phyloP scores from a whole-genome alignment of 1,140 invertebrate genomes.

The Tetramorium alpestre region DNA sequence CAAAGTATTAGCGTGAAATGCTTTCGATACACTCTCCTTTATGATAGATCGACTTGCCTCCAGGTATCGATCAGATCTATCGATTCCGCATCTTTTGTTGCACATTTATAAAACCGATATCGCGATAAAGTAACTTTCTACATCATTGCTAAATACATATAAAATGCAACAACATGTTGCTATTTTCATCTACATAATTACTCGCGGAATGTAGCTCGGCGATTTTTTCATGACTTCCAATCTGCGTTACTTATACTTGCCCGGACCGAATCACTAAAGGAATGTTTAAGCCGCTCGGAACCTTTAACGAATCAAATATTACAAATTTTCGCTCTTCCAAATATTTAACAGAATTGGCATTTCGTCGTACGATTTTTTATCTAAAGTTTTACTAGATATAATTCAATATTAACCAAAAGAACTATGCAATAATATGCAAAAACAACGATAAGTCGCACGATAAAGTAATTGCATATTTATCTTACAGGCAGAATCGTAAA shows the following conservation, averaged over 20 bases:
- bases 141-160: neutral
- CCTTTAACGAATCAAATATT: neutral
- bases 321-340: neutral
- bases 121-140: constrained; percentile 36
- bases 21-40: constrained; percentile 20
- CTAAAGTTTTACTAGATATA: neutral
- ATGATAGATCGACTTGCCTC: constrained; percentile 24
- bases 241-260: constrained; percentile 23
- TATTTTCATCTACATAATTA: constrained; percentile 36
- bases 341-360: neutral
- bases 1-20: neutral
- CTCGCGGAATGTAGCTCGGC: constrained; percentile 17
- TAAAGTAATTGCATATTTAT: neutral
- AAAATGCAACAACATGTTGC: neutral
- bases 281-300: neutral
- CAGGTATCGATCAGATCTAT: constrained; percentile 8
- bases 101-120: neutral
- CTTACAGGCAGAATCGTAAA: neutral
- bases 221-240: neutral
- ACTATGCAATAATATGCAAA: neutral
- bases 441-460: neutral
- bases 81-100: constrained; percentile 44
- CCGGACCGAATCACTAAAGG: neutral
- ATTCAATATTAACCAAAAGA: neutral
- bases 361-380: neutral